Base-by-base conservation (phyloP, 2,113 vertebrate genomes). In the Platichthys stellatus region DNA sequence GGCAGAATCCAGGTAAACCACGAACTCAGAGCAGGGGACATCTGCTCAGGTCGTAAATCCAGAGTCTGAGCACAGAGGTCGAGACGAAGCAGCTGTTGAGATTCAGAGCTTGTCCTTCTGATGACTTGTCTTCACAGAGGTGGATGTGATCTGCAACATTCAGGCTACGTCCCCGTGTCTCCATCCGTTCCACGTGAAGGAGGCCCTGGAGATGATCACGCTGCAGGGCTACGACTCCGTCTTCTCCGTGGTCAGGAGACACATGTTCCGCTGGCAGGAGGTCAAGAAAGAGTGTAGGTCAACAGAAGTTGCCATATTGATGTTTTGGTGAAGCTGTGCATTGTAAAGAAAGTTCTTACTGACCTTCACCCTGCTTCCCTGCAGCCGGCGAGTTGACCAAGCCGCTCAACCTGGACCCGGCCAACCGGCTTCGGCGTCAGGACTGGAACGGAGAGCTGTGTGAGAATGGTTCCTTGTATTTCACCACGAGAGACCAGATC, bases 131-230 rank as follows among this genome's bases (percentile, higher is more conserved):
- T 76, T 24, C 60, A 18, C 88, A 99, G 97, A 95, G 54, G 94
- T 99, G 80, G 94, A 95, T 20, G 88, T 99, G 71, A 76, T 99
- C 21, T 96, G 97, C 80, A 94, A 99, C 87, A 98, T 99, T 80
- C 98, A 99, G 91, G 98, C 97, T 23, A 99, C 98, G 0, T 96
- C 98, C 24, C 98, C 98, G 0, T 99, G 98, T 87, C 95, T 99
- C 60, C 97, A 99, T 54, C 98, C 98, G 8, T 56, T 74, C 0
- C 96, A 99, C 60, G 84, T 99, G 63, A 93, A 92, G 84, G 86
- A 95, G 76, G 95, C 98, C 63, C 91, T 98, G 72, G 91, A 93
- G 56, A 94, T 94, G 84, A 93, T 95, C 54, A 90, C 75, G 0
- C 64, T 92, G 54, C 3, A 88, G 0, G 93, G 93, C 0, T 98